Conservation (phyloP, 2,113 vertebrate species). For the Pachyramphus minor region DNA sequence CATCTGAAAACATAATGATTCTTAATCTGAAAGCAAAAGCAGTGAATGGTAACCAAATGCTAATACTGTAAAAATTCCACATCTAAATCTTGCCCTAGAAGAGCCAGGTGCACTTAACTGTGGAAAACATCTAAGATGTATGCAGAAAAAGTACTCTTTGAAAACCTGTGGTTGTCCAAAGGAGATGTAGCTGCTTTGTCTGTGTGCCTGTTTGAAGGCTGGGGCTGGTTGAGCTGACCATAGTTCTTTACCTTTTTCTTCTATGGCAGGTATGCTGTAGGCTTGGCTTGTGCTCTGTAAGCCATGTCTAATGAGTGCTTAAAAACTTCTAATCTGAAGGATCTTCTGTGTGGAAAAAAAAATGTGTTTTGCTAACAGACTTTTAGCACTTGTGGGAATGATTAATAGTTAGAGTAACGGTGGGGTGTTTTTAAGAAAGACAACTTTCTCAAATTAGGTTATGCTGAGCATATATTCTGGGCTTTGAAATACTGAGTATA, state of each 20-base stretch:
- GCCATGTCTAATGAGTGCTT: neutral
- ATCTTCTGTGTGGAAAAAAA: neutral
- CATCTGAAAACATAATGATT: neutral
- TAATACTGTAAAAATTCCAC: neutral
- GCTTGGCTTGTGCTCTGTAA: neutral
- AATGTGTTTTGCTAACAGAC: neutral
- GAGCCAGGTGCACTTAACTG: neutral
- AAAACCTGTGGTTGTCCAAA: neutral
- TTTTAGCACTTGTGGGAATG: neutral
- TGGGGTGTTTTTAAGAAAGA: neutral
- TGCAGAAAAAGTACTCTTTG: neutral
- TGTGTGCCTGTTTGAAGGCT: neutral
- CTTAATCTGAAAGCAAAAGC: neutral
- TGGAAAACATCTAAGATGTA: neutral
- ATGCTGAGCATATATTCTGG: neutral
- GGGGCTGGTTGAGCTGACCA: neutral
- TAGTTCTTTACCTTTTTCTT: neutral
- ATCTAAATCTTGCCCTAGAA: neutral
- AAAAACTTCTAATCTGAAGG: neutral
- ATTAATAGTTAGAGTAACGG: neutral
- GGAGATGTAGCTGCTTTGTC: neutral
- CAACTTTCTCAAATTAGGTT: neutral
- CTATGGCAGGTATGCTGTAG: neutral
- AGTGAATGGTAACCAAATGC: neutral
- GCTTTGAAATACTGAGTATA: neutral